Evolutionary conservation across 2,888 invertebrate species (phyloP), one percentile per base, ranked within the genome.

Genomic region (Gortyna flavago): DNA sequence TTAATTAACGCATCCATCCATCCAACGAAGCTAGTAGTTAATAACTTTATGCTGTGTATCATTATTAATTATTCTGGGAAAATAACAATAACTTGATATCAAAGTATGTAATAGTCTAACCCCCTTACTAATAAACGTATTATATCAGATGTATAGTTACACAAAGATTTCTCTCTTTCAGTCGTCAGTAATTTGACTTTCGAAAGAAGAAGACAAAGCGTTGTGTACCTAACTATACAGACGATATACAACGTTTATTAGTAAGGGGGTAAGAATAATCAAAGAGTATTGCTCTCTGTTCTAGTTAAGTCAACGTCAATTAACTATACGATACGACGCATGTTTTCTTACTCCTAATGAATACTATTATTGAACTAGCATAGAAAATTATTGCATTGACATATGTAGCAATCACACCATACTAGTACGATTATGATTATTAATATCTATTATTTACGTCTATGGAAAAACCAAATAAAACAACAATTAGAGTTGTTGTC

Each of bases 391-490:
- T 67, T 65, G 48, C 66, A 68, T 79, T 84, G 79, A 85, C 72
- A 70, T 73, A 69, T 38, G 70, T 73, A 78, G 69, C 54, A 75
- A 81, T 61, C 78, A 79, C 74, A 78, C 41, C 75, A 75, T 67
- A 57, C 21, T 41, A 69, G n/a, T 57, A 61, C 57, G 44, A 74
- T 76, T 78, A 73, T 67, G 70, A 70, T 75, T 75, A 86, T 83
- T 80, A 81, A 83, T 87, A 85, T 79, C 72, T 82, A 86, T 84
- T 85, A 88, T 84, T 77, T 84, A 86, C 84, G 88, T 87, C 66
- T 83, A 72, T 79, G 89, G 88, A 64, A 88, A 88, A 88, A 83
- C 88, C 88, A 82, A 89, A 84, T 83, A 81, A 81, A 87, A 79
- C 68, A 77, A 84, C 80, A 85, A 83, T 84, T 79, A 83, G 59